Evolutionary conservation across 2,888 invertebrate species (phyloP).

Genomic region (Trichopria drosophilae): DNA sequence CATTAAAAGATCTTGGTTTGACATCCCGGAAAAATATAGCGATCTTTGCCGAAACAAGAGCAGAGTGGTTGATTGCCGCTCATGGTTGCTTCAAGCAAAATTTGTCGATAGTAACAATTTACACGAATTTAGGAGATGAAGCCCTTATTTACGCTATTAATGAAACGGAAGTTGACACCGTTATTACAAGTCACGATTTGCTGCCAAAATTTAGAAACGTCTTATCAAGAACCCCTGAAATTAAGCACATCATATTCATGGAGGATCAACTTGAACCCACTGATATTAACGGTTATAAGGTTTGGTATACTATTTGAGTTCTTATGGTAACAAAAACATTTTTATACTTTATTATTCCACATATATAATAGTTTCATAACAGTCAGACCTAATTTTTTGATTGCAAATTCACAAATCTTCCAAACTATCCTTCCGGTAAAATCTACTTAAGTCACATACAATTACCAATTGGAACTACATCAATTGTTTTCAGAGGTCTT

Average conservation of each 20-base stretch:
- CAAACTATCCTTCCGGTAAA: too few species aligned
- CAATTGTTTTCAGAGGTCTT: too few species aligned
- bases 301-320: slow-evolving; percentile 34
- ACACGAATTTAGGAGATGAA: slow-evolving; percentile 95
- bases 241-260: slow-evolving; percentile 82
- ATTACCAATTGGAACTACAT: too few species aligned
- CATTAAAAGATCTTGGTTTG: slow-evolving; percentile 79
- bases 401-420: too few species aligned
- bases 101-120: slow-evolving; percentile 85
- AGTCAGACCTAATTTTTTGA: too few species aligned
- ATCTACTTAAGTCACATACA: too few species aligned
- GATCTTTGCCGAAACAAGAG: slow-evolving; percentile 95
- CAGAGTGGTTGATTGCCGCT: slow-evolving; percentile 97
- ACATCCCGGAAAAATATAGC: slow-evolving; percentile 76
- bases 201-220: slow-evolving; percentile 87
- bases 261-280: slow-evolving; percentile 82
- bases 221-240: slow-evolving; percentile 70
- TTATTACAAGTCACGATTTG: slow-evolving; percentile 90
- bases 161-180: slow-evolving; percentile 91
- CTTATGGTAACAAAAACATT: too few species aligned
- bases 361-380: too few species aligned
- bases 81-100: slow-evolving; percentile 95
- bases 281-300: slow-evolving; percentile 71
- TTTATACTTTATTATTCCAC: too few species aligned
- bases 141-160: slow-evolving; percentile 95